A percentile compares a stretch with the other conserved stretches of the same genome.
These are phyloP conservation scores for Agapornis canus DNA, from an alignment of 2,797 vertebrate genomes.

Conservation along the genomic window DNA sequence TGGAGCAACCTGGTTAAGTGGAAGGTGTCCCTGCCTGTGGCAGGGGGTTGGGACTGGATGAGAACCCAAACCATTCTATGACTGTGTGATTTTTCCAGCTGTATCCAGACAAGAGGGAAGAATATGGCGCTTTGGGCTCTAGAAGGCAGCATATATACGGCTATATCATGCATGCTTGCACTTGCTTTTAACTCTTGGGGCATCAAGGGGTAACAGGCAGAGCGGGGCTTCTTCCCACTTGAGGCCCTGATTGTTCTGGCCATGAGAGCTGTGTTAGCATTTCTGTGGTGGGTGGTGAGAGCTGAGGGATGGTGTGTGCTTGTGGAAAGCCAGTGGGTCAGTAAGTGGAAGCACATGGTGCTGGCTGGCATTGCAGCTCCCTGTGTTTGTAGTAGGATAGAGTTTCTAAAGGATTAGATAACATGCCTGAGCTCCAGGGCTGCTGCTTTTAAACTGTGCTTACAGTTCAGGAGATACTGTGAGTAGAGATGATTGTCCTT, in stretches of 20 bases:
- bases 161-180: accelerated
- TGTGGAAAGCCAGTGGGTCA: neutral
- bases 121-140: neutral
- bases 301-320: neutral
- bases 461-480: slow-evolving; percentile 39
- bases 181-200: neutral
- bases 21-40: neutral
- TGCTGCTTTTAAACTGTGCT: slow-evolving; percentile 44
- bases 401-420: slow-evolving; percentile 50
- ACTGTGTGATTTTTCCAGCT: neutral
- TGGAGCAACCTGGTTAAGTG: neutral
- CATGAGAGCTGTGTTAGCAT: accelerated
- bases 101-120: accelerated
- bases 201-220: accelerated
- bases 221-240: neutral
- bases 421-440: neutral
- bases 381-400: slow-evolving; percentile 17
- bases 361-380: neutral
- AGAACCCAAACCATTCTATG: neutral
- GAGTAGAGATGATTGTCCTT: slow-evolving; percentile 42
- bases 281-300: accelerated
- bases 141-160: accelerated
- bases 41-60: neutral
- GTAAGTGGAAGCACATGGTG: neutral
- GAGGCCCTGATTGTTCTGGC: accelerated